Base-by-base conservation (phyloP, 30 jellyfish, hydroid and myxozoan genomes). In the Cassiopea andromeda region DNA sequence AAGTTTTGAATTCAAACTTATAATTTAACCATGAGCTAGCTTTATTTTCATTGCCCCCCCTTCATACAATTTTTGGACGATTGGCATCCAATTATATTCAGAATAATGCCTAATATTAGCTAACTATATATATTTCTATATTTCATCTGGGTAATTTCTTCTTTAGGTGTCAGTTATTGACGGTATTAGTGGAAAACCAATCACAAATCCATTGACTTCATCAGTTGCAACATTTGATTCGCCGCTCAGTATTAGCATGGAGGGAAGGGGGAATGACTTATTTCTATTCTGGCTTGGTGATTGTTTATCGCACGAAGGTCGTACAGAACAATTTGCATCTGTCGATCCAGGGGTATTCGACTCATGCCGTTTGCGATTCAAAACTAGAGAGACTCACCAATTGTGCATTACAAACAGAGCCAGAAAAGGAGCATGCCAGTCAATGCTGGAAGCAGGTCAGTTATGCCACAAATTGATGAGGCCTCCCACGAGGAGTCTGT, bases 241-340 rank as follows among this genome's bases (percentile, higher is more conserved):
- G 2, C 98, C 98, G 54, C 78, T 94, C 75, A 38, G 93, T 16
- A 93, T 94, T 48, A 87, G 98, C 85, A 76, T 90, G 91, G 90
- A 94, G 61, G 99, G 98, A 75, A 7, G 60, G 3, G 99, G 99
- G 18, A 91, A 94, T 74, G 99, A 94, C 75, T 74, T 91, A 64
- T 91, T 80, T 74, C 70, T 94, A 48, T 91, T 85, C 83, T 94
- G 98, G 99, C 44, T 71, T 7, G 91, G 91, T 4, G 99, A 90
- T 50, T 94, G 99, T 73, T 38, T 67, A 14, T 92, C 84, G 0
- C 98, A 94, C 72, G 94, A 94, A 47, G 92, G 86, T 27, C 88
- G 81, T 66, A 89, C 90, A 46, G 97, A 92, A 1, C 73, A 77
- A 58, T 94, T 49, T 82, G 47, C 98, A 27, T 90, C 95, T 16